Conservation (phyloP, 2,797 vertebrate genomes). For the Gambelia wislizenii region DNA sequence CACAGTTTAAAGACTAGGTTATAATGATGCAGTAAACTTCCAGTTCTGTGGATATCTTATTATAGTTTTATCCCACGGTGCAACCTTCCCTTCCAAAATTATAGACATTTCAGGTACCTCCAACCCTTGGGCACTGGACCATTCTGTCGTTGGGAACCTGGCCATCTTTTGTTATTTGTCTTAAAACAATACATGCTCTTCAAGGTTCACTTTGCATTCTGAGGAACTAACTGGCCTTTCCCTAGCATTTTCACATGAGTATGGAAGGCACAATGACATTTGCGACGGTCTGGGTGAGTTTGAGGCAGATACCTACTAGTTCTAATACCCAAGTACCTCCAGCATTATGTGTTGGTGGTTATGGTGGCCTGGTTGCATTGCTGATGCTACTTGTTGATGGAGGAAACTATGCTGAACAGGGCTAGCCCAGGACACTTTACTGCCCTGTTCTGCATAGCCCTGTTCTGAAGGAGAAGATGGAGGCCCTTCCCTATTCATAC, state of each 20-base stretch:
- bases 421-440: neutral
- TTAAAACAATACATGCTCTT: neutral
- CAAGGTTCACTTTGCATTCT: neutral
- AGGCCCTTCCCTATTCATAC: neutral
- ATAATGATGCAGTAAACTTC: neutral
- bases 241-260: neutral
- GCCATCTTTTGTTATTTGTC: neutral
- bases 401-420: neutral
- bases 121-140: accelerated
- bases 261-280: neutral
- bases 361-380: neutral
- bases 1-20: neutral
- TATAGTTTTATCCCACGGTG: accelerated
- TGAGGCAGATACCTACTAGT: neutral
- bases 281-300: neutral
- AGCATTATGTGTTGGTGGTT: neutral
- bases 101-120: accelerated
- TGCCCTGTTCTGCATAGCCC: no score
- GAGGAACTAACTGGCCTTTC: neutral
- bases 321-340: neutral
- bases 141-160: neutral
- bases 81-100: accelerated
- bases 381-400: neutral
- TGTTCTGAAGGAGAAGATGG: neutral
- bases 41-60: accelerated